phyloP scores from a whole-genome alignment of 1,140 invertebrate genomes.

The Zaprionus nigranus region DNA sequence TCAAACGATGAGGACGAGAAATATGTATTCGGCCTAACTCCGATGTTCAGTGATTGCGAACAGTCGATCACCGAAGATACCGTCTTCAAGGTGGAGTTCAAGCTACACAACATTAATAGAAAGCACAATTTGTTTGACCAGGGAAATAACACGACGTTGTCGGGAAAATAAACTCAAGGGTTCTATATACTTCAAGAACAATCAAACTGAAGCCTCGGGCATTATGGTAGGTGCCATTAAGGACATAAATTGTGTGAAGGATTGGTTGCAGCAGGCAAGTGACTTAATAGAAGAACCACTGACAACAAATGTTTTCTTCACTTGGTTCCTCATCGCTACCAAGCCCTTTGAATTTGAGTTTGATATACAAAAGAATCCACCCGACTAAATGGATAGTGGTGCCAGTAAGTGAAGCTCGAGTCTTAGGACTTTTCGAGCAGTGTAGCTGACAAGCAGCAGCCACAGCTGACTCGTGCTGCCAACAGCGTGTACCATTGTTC shows the following conservation, averaged over 20 bases:
- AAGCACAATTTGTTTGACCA: background rate
- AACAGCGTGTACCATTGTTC: slow-evolving; percentile 71
- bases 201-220: background rate
- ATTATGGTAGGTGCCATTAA: slow-evolving; percentile 9
- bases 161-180: background rate
- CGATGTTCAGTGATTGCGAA: background rate
- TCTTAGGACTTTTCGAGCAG: slow-evolving; percentile 34
- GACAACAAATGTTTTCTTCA: background rate
- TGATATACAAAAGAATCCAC: background rate
- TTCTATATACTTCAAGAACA: background rate
- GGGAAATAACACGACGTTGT: background rate
- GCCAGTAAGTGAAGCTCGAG: background rate
- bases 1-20: background rate
- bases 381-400: background rate
- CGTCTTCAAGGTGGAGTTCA: slow-evolving; percentile 1
- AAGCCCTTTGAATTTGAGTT: background rate
- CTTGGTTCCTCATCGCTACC: slow-evolving; percentile 4
- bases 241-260: slow-evolving; percentile 4
- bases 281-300: background rate
- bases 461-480: slow-evolving; percentile 58
- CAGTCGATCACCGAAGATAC: background rate
- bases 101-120: background rate
- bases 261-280: background rate
- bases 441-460: slow-evolving; percentile 38
- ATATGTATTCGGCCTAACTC: background rate